Percentiles rank a stretch among this genome's conserved stretches.
Conservation (phyloP, 1,140 invertebrate species). For the Aphaenogaster rudis region DNA sequence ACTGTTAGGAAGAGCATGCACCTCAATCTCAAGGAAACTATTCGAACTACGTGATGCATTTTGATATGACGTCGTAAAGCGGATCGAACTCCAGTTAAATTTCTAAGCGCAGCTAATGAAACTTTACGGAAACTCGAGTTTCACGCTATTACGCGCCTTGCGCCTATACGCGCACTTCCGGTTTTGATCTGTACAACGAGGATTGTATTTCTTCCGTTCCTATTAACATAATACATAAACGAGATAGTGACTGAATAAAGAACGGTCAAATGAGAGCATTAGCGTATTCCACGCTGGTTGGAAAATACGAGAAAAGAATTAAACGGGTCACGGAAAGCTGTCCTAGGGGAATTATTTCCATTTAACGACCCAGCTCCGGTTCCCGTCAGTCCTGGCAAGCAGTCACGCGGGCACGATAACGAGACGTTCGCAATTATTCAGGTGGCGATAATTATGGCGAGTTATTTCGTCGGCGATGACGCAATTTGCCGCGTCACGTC, state of each 20-base stretch:
- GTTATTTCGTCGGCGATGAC: constrained; percentile 64
- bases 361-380: constrained; percentile 53
- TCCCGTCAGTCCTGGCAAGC: constrained; percentile 17
- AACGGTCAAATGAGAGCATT: constrained; percentile 48
- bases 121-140: constrained; percentile 21
- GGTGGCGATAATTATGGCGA: constrained; percentile 72
- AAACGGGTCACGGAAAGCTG: constrained; percentile 72
- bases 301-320: constrained; percentile 62
- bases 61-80: constrained; percentile 40
- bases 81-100: constrained; percentile 35
- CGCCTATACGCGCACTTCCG: constrained; percentile 3
- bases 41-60: constrained; percentile 46
- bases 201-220: constrained; percentile 3
- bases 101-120: constrained; percentile 22
- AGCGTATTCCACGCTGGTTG: constrained; percentile 9
- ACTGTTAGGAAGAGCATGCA: not conserved
- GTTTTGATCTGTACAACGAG: constrained; percentile 46
- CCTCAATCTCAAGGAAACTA: constrained; percentile 44
- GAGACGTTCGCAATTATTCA: constrained; percentile 75
- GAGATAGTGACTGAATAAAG: constrained; percentile 40
- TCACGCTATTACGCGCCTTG: not conserved
- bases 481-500: constrained; percentile 61
- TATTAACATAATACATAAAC: constrained; percentile 69
- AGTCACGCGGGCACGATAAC: constrained; percentile 68
- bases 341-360: constrained; percentile 73